Base-by-base conservation (phyloP, 2,888 invertebrate genomes). In the Cabera pusaria region DNA sequence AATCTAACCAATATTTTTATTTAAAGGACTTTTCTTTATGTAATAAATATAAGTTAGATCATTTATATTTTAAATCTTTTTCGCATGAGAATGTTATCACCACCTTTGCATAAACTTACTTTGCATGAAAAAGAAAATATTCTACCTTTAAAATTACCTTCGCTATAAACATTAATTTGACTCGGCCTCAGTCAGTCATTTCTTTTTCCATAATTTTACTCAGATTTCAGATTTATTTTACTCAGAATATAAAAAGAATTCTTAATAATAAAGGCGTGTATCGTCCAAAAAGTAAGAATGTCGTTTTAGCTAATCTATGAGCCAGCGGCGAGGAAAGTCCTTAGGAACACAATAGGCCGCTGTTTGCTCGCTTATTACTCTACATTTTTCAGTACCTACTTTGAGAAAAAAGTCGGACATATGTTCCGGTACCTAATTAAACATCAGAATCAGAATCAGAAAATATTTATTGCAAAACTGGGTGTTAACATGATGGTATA, bases 251-350 rank as follows among this genome's bases (percentile, higher is more conserved):
- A 29, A 40, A 40, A 42, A 35, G 41, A 50, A 37, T 35, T 31
- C 34, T 32, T 49, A 31, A 35, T 44, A 49, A 49, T 39, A 41
- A 47, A 33, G 24, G 34, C 44, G 44, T 54, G 54, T 54, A 56
- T 50, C 39, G 49, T 45, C 22, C 48, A 53, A 53, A 56, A 56
- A 48, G 93, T 93, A 53, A 40, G 47, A 61, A 60, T 64, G 59
- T 61, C 56, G 59, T 56, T 61, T 54, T 64, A 52, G 51, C 49
- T 53, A 58, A 57, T 54, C 47, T 53, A 31, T 44, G 43, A 53
- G 42, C 52, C 52, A 40, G 44, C 29, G 46, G 45, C 43, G 45
- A 32, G 9, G 48, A 7, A 3, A 47, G 42, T 55, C 44, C 46
- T 56, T 61, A 49, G 27, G 48, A n/a, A n/a, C n/a, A 61, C 49